Conservation (phyloP, 2,113 vertebrate species). For the Tapirus terrestris region DNA sequence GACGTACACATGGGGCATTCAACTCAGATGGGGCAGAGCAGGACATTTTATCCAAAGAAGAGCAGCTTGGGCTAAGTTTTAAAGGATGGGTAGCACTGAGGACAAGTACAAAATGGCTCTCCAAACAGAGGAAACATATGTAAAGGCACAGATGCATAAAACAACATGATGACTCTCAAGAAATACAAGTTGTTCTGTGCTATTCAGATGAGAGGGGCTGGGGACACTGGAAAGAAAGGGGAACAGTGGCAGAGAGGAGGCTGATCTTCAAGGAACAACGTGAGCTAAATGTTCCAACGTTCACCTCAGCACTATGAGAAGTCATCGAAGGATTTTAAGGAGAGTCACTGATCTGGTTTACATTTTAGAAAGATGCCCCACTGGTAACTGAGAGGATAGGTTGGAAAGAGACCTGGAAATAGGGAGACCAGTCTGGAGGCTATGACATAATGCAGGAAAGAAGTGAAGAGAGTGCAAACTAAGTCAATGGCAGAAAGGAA, state of each 20-base stretch:
- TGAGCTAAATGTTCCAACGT: background rate
- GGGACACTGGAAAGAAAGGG: background rate
- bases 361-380: background rate
- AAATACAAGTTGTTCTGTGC: background rate
- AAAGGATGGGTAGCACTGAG: background rate
- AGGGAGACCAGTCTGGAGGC: background rate
- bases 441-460: background rate
- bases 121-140: background rate
- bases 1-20: background rate
- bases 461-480: background rate
- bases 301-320: background rate
- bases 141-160: background rate
- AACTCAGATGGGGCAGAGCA: background rate
- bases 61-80: background rate
- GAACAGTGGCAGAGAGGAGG: fast-evolving
- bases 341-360: background rate
- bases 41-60: background rate
- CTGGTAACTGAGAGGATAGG: background rate
- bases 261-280: background rate
- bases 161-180: background rate
- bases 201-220: background rate
- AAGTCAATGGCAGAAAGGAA: background rate
- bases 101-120: background rate
- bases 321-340: background rate
- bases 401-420: background rate